Evolutionary conservation across 1,140 invertebrate genomes (phyloP).

Genomic region (Trichonephila clavata): DNA sequence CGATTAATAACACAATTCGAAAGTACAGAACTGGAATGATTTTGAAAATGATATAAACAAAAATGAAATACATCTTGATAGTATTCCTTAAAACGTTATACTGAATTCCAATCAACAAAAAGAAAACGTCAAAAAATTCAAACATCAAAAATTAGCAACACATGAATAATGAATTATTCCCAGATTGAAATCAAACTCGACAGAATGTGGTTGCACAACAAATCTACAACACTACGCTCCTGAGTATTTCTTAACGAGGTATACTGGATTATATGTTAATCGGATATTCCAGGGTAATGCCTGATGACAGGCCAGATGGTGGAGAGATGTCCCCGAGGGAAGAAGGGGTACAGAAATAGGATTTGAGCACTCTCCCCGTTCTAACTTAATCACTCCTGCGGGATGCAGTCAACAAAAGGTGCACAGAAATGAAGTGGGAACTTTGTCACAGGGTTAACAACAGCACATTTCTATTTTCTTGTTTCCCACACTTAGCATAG

Average conservation of each 20-base stretch:
- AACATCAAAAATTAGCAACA: no score
- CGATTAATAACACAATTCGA: no score
- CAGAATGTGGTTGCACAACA: no score
- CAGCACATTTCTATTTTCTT: background rate
- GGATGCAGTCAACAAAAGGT: background rate
- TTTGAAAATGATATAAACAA: no score
- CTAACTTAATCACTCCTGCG: conserved; percentile 13
- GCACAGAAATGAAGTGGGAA: conserved; percentile 20
- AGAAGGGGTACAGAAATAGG: background rate
- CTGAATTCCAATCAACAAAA: no score
- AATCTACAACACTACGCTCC: no score
- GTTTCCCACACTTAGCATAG: background rate
- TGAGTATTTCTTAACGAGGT: background rate
- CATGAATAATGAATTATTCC: no score
- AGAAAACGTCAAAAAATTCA: no score
- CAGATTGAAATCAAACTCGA: no score
- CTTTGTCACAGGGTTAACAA: background rate
- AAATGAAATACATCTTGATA: no score
- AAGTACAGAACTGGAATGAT: no score
- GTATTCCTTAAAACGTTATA: no score
- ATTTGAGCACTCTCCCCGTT: background rate
- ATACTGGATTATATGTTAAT: background rate
- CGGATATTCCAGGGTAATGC: background rate
- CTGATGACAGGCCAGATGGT: background rate
- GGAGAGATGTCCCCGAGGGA: background rate